These are phyloP conservation scores for Colossoma macropomum DNA, from an alignment of 2,113 vertebrate genomes.

Conservation along the genomic window DNA sequence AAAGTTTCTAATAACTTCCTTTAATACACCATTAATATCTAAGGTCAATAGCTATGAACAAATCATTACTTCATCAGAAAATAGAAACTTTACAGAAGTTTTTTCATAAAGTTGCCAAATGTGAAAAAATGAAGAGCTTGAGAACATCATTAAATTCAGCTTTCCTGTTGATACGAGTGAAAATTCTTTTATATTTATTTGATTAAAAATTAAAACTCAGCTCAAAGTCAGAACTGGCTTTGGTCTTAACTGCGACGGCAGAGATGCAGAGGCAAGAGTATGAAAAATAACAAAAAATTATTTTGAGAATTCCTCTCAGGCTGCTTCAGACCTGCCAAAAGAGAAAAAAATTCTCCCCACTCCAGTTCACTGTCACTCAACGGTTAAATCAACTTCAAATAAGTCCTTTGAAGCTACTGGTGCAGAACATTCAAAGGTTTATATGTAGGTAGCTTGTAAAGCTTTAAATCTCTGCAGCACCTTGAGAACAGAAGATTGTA, in stretches of 20 bases:
- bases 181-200: not conserved
- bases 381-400: slow-evolving; percentile 54
- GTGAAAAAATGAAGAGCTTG: too few species aligned
- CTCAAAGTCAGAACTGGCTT: slow-evolving; percentile 16
- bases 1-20: too few species aligned
- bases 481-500: slow-evolving; percentile 40
- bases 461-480: slow-evolving; percentile 56
- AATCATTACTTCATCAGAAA: too few species aligned
- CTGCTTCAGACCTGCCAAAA: not conserved
- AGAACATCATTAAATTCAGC: not conserved
- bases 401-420: slow-evolving; percentile 47
- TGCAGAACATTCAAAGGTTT: slow-evolving; percentile 55
- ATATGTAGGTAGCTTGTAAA: slow-evolving; percentile 48
- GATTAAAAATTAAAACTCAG: not conserved
- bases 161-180: too few species aligned
- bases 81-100: too few species aligned
- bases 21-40: too few species aligned
- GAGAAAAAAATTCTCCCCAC: not conserved
- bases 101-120: too few species aligned
- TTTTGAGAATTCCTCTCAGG: slow-evolving; percentile 1
- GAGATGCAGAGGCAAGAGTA: not conserved
- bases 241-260: slow-evolving; percentile 6
- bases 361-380: slow-evolving; percentile 31
- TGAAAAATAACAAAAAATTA: not conserved
- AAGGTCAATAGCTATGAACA: too few species aligned